Conservation (phyloP, 2,797 vertebrate species). For the Gymnothorax javanicus region DNA sequence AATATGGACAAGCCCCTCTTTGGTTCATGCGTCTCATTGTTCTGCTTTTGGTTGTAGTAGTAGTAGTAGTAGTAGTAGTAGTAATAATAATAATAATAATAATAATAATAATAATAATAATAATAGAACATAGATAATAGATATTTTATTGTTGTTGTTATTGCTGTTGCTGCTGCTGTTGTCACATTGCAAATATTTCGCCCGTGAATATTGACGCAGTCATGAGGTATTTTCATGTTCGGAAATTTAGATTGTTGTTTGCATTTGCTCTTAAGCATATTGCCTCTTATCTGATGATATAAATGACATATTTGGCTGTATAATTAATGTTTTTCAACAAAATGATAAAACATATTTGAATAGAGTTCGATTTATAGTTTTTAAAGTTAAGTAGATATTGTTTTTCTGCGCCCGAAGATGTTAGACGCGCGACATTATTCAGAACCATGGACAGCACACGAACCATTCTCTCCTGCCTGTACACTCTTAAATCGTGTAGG, state of each 20-base stretch:
- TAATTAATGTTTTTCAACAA: not conserved
- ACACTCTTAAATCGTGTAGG: not conserved
- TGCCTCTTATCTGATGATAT: not conserved
- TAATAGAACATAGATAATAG: not conserved
- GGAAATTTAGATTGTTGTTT: not conserved
- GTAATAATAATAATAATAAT: not conserved
- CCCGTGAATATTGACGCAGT: not conserved
- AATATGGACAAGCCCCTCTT: not conserved
- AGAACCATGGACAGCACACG: slow-evolving; percentile 17
- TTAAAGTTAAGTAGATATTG: not conserved
- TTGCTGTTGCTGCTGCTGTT: not conserved
- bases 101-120: not conserved
- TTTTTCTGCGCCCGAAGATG: not conserved
- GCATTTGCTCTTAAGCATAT: not conserved
- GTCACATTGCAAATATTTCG: not conserved
- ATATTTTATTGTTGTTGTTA: not conserved
- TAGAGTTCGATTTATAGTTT: not conserved
- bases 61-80: not conserved
- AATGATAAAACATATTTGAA: not conserved
- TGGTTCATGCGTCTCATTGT: not conserved
- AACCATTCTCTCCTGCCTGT: not conserved
- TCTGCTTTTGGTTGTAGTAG: not conserved
- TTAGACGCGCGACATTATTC: not conserved
- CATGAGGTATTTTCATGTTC: not conserved
- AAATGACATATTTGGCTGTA: not conserved